Base-by-base conservation (phyloP, 2,888 invertebrate species). In the Callyntrura sp. region DNA sequence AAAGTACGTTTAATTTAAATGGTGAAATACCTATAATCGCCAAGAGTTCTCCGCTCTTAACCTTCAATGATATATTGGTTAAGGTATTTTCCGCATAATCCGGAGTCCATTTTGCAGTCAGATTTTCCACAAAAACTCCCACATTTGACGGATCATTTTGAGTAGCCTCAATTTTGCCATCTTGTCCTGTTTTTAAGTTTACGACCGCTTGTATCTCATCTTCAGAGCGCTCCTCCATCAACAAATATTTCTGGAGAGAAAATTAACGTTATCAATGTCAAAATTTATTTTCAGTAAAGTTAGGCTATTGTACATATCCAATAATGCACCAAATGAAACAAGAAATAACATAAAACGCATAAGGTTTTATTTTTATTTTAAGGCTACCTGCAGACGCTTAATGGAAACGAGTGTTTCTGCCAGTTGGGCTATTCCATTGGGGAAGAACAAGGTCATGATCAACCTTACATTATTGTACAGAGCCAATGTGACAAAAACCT, bases 381-480 rank as follows among this genome's bases (percentile, higher is more conserved):
- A 1, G 28, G 2, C 0, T 93, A 95, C 95, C 95, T 96, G 96
- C 48, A 98, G 95, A 81, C 98, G 96, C 87, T 95, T 95, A 81
- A 97, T 96, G 8, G 97, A 97, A 81, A 98, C 97, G 35, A 96
- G 94, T 0, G 97, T 96, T 95, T 98, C 98, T 0, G 97, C 97
- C 51, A 97, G 95, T 95, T 97, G 97, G 1, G 97, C 96, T 92
- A 98, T 96, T 73, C 97, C 97, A 93, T 97, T 97, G 0, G 99
- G 98, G 93, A 98, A 97, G 94, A 97, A 97, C 14, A 98, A 96
- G 55, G 96, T 97, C 96, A 98, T 97, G 14, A 97, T 97, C 93
- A 97, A 96, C 48, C 98, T 96, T 89, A 98, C 95, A 86, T 98
- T 97, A 94, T 97, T 98, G 95, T 98, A 98, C 94, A 98, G 97